Percentiles rank a stretch among this genome's conserved stretches.
Conservation (phyloP, 2,797 vertebrate species). For the Falco cherrug region DNA sequence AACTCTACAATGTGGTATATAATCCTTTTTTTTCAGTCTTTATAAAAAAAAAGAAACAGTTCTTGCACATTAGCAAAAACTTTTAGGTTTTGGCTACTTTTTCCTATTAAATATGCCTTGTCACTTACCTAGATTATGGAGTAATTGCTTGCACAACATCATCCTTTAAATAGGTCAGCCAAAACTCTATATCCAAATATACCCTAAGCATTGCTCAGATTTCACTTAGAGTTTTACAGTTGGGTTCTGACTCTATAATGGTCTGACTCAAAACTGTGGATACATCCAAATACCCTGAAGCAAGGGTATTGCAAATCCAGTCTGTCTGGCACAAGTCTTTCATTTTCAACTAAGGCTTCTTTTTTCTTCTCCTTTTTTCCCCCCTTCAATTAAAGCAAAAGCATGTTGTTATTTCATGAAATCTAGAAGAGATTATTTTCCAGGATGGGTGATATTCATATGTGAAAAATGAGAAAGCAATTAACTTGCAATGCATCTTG, state of each 20-base stretch:
- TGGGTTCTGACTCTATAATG: slow-evolving; percentile 54
- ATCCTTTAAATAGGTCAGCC: slow-evolving; percentile 63
- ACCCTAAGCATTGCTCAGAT: slow-evolving; percentile 23
- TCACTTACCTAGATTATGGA: slow-evolving; percentile 47
- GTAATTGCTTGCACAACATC: slow-evolving; percentile 59
- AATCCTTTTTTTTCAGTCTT: not conserved
- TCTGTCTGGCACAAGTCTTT: slow-evolving; percentile 37
- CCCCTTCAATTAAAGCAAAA: not conserved
- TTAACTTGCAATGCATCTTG: slow-evolving; percentile 2
- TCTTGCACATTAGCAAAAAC: not conserved
- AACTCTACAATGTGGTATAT: not conserved
- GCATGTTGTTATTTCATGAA: not conserved
- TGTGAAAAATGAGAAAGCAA: slow-evolving; percentile 13
- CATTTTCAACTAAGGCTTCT: not conserved
- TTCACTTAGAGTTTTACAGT: slow-evolving; percentile 31
- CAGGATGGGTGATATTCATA: not conserved
- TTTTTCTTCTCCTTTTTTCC: not conserved
- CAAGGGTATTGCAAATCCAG: slow-evolving; percentile 45
- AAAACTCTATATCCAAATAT: slow-evolving; percentile 48
- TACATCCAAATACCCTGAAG: slow-evolving; percentile 64
- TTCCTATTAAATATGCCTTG: slow-evolving; percentile 47
- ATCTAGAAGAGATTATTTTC: not conserved
- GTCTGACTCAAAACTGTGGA: slow-evolving; percentile 56
- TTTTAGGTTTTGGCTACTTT: slow-evolving; percentile 27
- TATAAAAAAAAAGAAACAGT: not conserved